Conservation (phyloP, 1,140 invertebrate species). For the Glomeris maerens region DNA sequence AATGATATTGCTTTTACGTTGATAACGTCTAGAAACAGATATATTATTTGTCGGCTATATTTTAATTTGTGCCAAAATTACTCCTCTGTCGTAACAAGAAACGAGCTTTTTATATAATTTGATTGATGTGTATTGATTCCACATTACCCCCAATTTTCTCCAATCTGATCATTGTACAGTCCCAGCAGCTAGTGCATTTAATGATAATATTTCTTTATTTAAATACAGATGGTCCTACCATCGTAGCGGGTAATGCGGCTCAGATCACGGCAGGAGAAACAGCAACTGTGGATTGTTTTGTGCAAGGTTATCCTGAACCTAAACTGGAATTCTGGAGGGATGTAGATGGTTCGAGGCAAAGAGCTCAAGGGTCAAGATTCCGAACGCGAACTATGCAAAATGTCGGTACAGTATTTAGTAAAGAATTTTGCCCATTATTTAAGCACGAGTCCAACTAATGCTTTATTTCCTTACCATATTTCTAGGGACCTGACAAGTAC, state of each 20-base stretch:
- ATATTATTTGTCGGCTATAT: too few relatives aligned
- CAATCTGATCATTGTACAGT: constrained; percentile 12
- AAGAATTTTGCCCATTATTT: too few relatives aligned
- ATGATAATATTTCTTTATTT: constrained; percentile 1
- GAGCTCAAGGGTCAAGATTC: too few relatives aligned
- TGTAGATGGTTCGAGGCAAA: constrained; percentile 45
- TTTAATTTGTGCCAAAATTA: too few relatives aligned
- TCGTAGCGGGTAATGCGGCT: constrained; percentile 55
- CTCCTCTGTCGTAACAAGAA: too few relatives aligned
- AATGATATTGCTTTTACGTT: too few relatives aligned
- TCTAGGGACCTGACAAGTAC: constrained; percentile 42
- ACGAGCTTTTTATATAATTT: too few relatives aligned
- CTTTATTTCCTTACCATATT: constrained; percentile 9
- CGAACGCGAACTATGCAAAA: constrained; percentile 40
- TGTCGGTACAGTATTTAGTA: too few relatives aligned
- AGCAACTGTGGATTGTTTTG: constrained; percentile 54
- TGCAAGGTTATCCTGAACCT: constrained; percentile 58
- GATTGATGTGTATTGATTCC: too few relatives aligned
- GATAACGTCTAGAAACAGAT: too few relatives aligned
- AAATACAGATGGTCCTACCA: constrained; percentile 48
- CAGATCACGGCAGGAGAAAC: constrained; percentile 53
- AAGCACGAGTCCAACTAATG: background rate
- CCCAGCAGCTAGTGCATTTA: background rate
- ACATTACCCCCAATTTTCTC: too few relatives aligned
- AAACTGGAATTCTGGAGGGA: constrained; percentile 64